A percentile compares a stretch with the other conserved stretches of the same genome.
phyloP scores from a whole-genome alignment of 2,113 vertebrate species.

The Excalfactoria chinensis region DNA sequence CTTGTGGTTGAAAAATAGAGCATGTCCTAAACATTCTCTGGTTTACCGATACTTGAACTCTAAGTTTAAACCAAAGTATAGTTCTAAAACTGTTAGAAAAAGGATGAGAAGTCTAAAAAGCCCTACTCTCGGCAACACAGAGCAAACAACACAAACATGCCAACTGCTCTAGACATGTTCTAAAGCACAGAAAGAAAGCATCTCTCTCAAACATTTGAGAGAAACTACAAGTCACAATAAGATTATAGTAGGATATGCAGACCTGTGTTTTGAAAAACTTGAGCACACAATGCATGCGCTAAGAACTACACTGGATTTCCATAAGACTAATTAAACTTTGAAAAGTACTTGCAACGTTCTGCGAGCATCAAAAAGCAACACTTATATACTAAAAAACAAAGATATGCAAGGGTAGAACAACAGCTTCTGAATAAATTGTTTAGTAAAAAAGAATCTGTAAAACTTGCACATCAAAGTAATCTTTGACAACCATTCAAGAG shows the following conservation, averaged over 20 bases:
- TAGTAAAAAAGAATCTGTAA: neutral
- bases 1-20: neutral
- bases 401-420: neutral
- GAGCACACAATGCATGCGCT: neutral
- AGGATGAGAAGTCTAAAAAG: neutral
- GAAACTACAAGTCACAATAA: neutral
- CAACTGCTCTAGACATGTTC: neutral
- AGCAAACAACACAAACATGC: neutral
- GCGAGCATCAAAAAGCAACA: neutral
- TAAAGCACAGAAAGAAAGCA: neutral
- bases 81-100: neutral
- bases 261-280: neutral
- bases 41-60: neutral
- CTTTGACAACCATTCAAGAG: neutral
- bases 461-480: neutral
- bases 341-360: neutral
- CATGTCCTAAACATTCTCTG: neutral
- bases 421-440: neutral
- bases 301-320: neutral
- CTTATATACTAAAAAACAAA: neutral
- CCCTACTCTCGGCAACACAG: neutral
- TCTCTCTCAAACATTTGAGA: neutral
- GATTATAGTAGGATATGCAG: neutral
- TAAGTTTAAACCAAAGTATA: neutral
- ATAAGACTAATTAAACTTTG: constrained; percentile 9